These are phyloP conservation scores for Eristalis pertinax DNA, from an alignment of 2,888 invertebrate species.

Conservation along the genomic window DNA sequence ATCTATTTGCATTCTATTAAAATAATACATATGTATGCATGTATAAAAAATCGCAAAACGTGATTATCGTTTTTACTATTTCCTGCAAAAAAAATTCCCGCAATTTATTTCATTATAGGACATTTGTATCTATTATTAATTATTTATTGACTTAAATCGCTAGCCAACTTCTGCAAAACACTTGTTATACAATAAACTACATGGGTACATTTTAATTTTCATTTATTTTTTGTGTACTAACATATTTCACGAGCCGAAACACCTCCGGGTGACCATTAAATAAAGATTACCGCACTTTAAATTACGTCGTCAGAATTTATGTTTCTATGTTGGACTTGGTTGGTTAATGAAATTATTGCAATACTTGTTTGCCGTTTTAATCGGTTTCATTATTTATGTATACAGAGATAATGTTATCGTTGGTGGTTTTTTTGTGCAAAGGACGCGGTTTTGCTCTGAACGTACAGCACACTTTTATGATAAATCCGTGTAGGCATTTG, in stretches of 20 bases:
- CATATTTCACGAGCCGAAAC: conserved; percentile 19
- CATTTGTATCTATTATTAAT: neutral
- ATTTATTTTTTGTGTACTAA: conserved; percentile 15
- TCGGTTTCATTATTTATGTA: conserved; percentile 1
- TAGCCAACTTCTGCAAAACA: neutral
- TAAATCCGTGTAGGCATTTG: neutral
- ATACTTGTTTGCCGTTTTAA: conserved; percentile 27
- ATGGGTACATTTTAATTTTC: neutral
- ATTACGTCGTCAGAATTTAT: conserved; percentile 24
- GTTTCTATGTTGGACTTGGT: conserved; percentile 3
- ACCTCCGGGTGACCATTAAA: conserved; percentile 21
- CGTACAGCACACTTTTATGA: neutral
- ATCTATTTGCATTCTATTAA: too few relatives aligned
- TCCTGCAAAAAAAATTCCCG: neutral
- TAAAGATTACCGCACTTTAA: conserved; percentile 27
- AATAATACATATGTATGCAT: neutral
- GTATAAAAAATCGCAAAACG: neutral
- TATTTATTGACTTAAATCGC: conserved; percentile 1
- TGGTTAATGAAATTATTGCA: conserved; percentile 24
- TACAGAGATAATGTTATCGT: neutral
- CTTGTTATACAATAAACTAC: conserved; percentile 28
- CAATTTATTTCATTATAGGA: neutral
- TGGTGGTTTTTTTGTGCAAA: neutral
- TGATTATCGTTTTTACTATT: neutral
- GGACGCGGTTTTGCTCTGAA: neutral